Evolutionary conservation across 1,140 invertebrate species (phyloP).

Genomic region (Hyles euphorbiae): DNA sequence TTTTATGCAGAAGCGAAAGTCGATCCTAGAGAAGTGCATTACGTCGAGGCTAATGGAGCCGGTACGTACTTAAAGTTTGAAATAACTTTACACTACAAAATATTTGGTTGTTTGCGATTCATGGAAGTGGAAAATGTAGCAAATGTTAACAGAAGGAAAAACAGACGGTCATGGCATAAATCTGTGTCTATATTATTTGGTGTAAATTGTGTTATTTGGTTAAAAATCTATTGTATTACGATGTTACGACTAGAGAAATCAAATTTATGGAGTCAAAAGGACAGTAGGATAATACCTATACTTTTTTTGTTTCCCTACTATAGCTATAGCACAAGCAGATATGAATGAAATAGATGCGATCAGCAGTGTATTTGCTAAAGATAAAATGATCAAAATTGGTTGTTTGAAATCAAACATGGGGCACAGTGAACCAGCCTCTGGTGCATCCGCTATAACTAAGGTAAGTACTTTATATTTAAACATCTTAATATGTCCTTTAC

Average conservation of each 20-base stretch:
- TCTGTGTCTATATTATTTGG: too few relatives aligned
- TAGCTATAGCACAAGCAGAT: slow-evolving; percentile 84
- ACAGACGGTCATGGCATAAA: too few relatives aligned
- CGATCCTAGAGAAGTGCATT: slow-evolving; percentile 78
- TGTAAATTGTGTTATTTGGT: too few relatives aligned
- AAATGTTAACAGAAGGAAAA: too few relatives aligned
- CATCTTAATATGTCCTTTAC: too few relatives aligned
- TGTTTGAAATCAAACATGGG: slow-evolving; percentile 86
- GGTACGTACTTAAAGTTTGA: slow-evolving; percentile 28
- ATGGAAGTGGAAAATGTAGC: too few relatives aligned
- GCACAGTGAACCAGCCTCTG: slow-evolving; percentile 81
- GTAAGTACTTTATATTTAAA: slow-evolving; percentile 67
- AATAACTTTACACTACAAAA: too few relatives aligned
- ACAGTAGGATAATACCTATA: not conserved
- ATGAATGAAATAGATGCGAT: slow-evolving; percentile 71
- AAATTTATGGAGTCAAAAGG: not conserved
- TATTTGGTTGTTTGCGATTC: too few relatives aligned
- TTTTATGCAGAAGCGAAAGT: slow-evolving; percentile 79
- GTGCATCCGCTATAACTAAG: slow-evolving; percentile 76
- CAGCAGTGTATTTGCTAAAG: slow-evolving; percentile 44
- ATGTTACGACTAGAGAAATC: not conserved
- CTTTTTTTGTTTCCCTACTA: not conserved
- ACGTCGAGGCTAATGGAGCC: slow-evolving; percentile 85
- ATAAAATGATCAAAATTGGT: slow-evolving; percentile 78
- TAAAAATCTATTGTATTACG: not conserved